Base-by-base conservation (phyloP, 1,140 invertebrate species). In the Cyphomyrmex costatus region DNA sequence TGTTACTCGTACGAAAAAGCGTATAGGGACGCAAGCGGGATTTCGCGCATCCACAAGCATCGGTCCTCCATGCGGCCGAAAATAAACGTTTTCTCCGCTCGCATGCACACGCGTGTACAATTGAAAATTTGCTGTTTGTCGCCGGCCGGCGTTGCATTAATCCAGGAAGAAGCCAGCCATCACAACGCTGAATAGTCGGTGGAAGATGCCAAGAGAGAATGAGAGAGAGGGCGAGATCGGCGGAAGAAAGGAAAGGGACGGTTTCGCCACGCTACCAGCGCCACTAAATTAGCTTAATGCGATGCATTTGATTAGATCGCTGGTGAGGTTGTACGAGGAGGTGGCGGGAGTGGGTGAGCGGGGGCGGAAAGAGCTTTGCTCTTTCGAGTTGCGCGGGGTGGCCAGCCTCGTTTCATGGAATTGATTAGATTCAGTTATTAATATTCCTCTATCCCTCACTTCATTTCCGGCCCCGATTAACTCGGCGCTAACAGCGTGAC, bases 351-450 rank as follows among this genome's bases (percentile, higher is more conserved):
- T 51, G 87, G 71, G 73, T 78, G 87, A 30, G 36, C 74, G 84
- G 86, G 70, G 71, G 53, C 58, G 33, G 76, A 71, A 63, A 86
- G 49, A 49, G 68, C 79, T 88, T 88, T 86, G 86, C 88, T 90
- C 78, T 89, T 91, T 88, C 79, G 76, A 78, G 88, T 56, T 70
- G 90, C 89, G 88, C 87, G 90, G 92, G 92, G 92, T 93, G 90
- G 91, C 89, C 91, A 91, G 80, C 85, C 92, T 93, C 92, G 91
- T 93, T 94, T 94, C 94, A 92, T 71, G 61, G 93, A 94, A 94
- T 95, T 94, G 94, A 94, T 95, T 95, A 93, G 93, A 94, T 94
- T 94, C 94, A 94, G 93, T 95, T 95, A 94, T 95, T 95, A 94
- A 94, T 95, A 94, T 94, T 95, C 94, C 94, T 94, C 94, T 94